These are phyloP conservation scores for Phrynosoma blainvillii DNA, from an alignment of 2,113 vertebrate species.

Conservation along the genomic window DNA sequence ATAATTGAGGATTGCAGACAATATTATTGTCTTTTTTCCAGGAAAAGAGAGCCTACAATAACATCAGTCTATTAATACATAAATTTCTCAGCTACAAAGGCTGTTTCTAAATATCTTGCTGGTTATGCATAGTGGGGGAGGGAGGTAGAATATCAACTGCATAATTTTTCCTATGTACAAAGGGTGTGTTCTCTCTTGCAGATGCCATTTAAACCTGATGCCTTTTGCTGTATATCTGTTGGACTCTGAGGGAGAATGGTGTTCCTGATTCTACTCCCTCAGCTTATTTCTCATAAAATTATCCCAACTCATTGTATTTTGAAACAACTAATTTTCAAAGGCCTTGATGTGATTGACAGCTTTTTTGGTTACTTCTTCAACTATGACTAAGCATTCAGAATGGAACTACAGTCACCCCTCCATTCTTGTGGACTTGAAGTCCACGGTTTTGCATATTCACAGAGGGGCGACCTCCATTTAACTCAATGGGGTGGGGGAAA, in stretches of 20 bases:
- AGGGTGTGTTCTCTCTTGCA: not conserved
- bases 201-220: not conserved
- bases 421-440: no score
- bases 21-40: not conserved
- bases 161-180: not conserved
- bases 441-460: no score
- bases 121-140: not conserved
- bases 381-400: slow-evolving; percentile 11
- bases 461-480: no score
- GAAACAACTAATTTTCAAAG: not conserved
- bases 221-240: not conserved
- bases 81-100: slow-evolving; percentile 3
- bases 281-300: not conserved
- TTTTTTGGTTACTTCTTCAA: not conserved
- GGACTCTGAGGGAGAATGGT: not conserved
- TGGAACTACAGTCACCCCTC: not conserved
- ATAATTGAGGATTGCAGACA: slow-evolving; percentile 24
- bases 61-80: not conserved
- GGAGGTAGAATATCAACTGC: not conserved
- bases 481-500: no score
- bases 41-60: not conserved
- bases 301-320: not conserved
- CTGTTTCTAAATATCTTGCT: slow-evolving; percentile 14
- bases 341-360: not conserved
- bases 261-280: not conserved